Conservation (phyloP, 2,113 vertebrate species). For the Leptosomus discolor region DNA sequence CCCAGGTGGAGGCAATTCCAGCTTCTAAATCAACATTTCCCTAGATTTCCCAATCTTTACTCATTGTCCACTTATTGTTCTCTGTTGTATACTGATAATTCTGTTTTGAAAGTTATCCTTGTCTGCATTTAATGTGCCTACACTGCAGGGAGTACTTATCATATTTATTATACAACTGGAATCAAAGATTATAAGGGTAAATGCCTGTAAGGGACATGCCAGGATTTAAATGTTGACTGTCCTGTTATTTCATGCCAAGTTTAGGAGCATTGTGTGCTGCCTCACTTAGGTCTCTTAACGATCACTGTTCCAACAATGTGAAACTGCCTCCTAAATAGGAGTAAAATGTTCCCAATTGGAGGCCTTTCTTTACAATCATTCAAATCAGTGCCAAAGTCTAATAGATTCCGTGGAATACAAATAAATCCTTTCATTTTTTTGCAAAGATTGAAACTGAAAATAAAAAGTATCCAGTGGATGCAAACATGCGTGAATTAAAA, state of each 20-base stretch:
- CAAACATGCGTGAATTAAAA: neutral
- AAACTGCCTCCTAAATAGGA: neutral
- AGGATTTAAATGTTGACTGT: neutral
- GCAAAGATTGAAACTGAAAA: neutral
- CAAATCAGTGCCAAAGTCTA: neutral
- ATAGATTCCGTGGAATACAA: neutral
- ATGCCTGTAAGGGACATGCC: neutral
- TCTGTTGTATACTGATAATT: neutral
- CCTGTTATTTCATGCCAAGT: neutral
- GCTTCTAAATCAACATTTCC: neutral
- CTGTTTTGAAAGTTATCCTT: neutral
- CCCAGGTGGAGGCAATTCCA: neutral
- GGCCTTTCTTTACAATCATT: neutral
- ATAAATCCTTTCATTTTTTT: neutral
- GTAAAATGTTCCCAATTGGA: conserved; percentile 1
- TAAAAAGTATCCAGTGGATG: neutral
- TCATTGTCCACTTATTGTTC: neutral
- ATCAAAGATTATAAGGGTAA: conserved; percentile 30
- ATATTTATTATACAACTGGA: neutral
- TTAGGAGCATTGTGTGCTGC: neutral
- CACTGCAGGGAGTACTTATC: neutral
- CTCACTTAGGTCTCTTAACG: neutral
- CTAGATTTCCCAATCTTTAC: neutral
- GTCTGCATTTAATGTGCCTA: neutral
- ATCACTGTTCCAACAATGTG: neutral